phyloP scores from a whole-genome alignment of 2,113 vertebrate genomes.

The Protobothrops mucrosquamatus region DNA sequence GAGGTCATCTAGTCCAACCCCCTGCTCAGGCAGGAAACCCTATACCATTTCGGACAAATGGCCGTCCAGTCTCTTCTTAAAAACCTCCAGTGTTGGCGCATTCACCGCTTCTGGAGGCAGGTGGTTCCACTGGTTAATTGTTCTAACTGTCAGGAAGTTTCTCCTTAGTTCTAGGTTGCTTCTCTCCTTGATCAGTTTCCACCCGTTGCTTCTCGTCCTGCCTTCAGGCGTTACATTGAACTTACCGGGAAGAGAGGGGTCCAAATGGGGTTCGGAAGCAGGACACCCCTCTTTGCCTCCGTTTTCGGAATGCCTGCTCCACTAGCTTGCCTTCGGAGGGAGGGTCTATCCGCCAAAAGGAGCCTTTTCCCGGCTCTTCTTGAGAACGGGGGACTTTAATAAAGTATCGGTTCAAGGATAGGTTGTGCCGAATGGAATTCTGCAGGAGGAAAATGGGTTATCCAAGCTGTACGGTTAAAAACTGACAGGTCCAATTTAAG shows the following conservation, averaged over 20 bases:
- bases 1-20: no score
- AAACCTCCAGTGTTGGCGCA: no score
- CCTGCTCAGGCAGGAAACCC: no score
- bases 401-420: conserved; percentile 98
- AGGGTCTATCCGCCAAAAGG: conserved; percentile 97
- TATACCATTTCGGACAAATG: no score
- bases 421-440: conserved; percentile 99
- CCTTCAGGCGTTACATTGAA: neutral
- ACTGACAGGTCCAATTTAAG: no score
- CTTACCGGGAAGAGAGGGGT: conserved; percentile 93
- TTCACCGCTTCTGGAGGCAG: no score
- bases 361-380: conserved; percentile 97
- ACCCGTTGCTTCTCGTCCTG: no score
- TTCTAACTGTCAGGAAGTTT: no score
- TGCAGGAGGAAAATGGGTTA: conserved; percentile 61
- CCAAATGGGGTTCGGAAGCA: conserved; percentile 98
- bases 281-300: conserved; percentile 92
- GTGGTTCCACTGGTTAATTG: no score
- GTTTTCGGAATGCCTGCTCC: conserved; percentile 96
- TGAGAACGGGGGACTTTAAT: conserved; percentile 98
- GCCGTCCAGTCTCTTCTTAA: no score
- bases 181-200: no score
- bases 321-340: conserved; percentile 93
- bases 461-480: conserved; percentile 2
- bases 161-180: no score